These are phyloP conservation scores for Dendrolimus punctatus DNA, from an alignment of 1,140 invertebrate species.

Conservation along the genomic window DNA sequence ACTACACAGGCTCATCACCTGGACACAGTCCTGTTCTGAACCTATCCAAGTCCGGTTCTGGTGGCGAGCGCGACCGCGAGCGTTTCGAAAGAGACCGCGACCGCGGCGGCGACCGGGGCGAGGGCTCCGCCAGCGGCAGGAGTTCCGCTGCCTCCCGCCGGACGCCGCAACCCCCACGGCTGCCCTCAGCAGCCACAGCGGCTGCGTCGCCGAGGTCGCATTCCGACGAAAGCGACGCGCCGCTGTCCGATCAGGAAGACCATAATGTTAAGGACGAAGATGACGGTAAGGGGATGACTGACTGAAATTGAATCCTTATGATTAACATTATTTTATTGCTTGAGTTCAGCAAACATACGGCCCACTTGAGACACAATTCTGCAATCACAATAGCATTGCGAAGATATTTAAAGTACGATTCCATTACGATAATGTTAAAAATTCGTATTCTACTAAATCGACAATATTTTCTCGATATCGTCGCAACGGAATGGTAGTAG, in stretches of 20 bases:
- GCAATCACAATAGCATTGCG: too few species aligned
- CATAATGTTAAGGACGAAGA: slow-evolving; percentile 88
- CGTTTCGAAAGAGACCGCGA: slow-evolving; percentile 34
- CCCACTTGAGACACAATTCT: too few species aligned
- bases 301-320: not conserved
- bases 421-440: too few species aligned
- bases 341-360: too few species aligned
- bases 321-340: too few species aligned
- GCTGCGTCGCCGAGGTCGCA: slow-evolving; percentile 76
- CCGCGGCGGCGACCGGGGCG: slow-evolving; percentile 64
- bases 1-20: slow-evolving; percentile 82
- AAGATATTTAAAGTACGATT: too few species aligned
- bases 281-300: slow-evolving; percentile 76
- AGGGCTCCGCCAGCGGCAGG: slow-evolving; percentile 72
- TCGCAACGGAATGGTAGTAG: too few species aligned
- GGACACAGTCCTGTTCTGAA: slow-evolving; percentile 93
- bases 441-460: too few species aligned
- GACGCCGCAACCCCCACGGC: slow-evolving; percentile 61
- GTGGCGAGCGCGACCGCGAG: slow-evolving; percentile 74
- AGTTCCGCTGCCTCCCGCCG: slow-evolving; percentile 71
- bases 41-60: slow-evolving; percentile 87
- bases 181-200: slow-evolving; percentile 57
- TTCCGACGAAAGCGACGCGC: slow-evolving; percentile 81
- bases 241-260: slow-evolving; percentile 80
- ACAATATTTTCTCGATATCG: too few species aligned